phyloP scores from a whole-genome alignment of 30 jellyfish, hydroid and myxozoan genomes.

The Hydractinia symbiolongicarpus region DNA sequence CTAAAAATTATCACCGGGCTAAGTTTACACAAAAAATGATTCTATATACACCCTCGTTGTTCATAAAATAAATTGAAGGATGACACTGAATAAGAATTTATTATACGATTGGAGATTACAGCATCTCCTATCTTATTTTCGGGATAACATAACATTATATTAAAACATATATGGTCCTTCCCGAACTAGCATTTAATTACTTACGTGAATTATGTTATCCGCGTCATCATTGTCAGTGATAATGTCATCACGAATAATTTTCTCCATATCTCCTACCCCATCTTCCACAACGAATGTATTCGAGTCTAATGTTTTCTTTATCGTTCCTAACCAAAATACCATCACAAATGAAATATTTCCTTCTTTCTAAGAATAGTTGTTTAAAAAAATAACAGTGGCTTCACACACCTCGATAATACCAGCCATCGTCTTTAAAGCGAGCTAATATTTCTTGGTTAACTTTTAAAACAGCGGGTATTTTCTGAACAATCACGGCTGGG shows the following conservation, averaged over 20 bases:
- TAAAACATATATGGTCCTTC: too few species aligned
- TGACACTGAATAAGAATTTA: too few species aligned
- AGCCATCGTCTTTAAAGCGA: slow-evolving; percentile 85
- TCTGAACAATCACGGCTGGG: slow-evolving; percentile 72
- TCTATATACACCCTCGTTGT: too few species aligned
- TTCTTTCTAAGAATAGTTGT: background rate
- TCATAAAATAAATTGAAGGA: too few species aligned
- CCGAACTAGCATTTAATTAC: background rate
- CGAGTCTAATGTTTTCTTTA: background rate
- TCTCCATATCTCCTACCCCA: slow-evolving; percentile 71
- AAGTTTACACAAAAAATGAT: too few species aligned
- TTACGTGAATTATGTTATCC: slow-evolving; percentile 53
- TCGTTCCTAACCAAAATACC: background rate
- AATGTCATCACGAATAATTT: slow-evolving; percentile 55
- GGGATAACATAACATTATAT: too few species aligned
- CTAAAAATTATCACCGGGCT: slow-evolving; percentile 18
- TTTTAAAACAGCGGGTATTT: slow-evolving; percentile 45
- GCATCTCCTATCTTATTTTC: too few species aligned
- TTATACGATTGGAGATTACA: too few species aligned
- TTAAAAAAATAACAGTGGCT: background rate
- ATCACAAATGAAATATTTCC: background rate
- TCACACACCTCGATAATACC: slow-evolving; percentile 77
- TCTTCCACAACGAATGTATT: slow-evolving; percentile 54
- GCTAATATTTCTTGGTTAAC: slow-evolving; percentile 76
- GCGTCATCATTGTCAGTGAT: slow-evolving; percentile 72